A percentile compares a stretch with the other conserved stretches of the same genome.
Evolutionary conservation across 92 coral and sea anemone species (phyloP).

Genomic region (Chrysogorgia sp.): DNA sequence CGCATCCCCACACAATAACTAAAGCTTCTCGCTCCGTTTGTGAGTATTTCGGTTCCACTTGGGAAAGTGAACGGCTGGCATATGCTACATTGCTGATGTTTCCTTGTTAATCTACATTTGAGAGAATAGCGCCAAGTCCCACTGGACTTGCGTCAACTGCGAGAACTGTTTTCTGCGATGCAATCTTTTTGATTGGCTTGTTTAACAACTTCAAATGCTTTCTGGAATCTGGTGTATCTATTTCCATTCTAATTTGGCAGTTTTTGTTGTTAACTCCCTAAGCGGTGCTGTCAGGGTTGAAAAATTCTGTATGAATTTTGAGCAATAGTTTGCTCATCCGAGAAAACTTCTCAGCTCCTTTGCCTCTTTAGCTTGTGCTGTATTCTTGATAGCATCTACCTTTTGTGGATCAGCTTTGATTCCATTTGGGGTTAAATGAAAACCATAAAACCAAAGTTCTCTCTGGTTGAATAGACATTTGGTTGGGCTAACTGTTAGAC

Average conservation of each 20-base stretch:
- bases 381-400: too few relatives aligned
- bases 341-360: too few relatives aligned
- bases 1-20: too few relatives aligned
- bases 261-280: slow-evolving; percentile 7
- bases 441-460: too few relatives aligned
- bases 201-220: slow-evolving; percentile 12
- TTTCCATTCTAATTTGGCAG: slow-evolving; percentile 24
- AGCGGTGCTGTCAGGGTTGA: slow-evolving; percentile 36
- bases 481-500: slow-evolving; percentile 22
- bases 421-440: slow-evolving; percentile 2
- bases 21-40: too few relatives aligned
- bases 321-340: slow-evolving; percentile 42
- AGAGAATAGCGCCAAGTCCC: slow-evolving; percentile 51
- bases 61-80: too few relatives aligned
- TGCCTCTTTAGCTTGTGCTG: too few relatives aligned
- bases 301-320: slow-evolving; percentile 41
- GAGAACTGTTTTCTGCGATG: slow-evolving; percentile 40
- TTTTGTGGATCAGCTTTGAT: slow-evolving; percentile 46
- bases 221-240: not conserved
- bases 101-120: slow-evolving; percentile 44
- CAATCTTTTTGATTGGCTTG: slow-evolving; percentile 37
- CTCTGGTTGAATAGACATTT: too few relatives aligned
- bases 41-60: too few relatives aligned
- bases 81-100: too few relatives aligned
- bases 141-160: slow-evolving; percentile 48